These are phyloP conservation scores for Sebastes itinus DNA, from an alignment of 2,797 vertebrate genomes.

Conservation along the genomic window DNA sequence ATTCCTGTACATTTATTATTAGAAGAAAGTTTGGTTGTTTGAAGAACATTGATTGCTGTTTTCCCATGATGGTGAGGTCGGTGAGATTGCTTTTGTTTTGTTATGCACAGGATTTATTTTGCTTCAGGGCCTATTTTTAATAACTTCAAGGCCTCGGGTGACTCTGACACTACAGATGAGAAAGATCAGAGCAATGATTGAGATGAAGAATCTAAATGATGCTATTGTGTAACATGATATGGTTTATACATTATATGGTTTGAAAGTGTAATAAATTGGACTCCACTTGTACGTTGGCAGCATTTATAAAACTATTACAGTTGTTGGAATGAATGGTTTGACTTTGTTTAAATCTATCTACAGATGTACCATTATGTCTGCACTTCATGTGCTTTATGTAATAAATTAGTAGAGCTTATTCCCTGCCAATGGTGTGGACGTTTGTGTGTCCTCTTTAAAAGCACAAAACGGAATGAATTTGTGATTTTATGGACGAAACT, in stretches of 20 bases:
- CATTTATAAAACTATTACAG: not conserved
- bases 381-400: not conserved
- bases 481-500: not conserved
- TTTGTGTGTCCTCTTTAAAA: too few species aligned
- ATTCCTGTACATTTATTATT: constrained; percentile 15
- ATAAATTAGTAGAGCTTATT: not conserved
- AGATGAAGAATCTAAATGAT: not conserved
- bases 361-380: not conserved
- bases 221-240: not conserved
- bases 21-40: constrained; percentile 7
- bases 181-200: not conserved
- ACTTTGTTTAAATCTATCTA: not conserved
- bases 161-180: not conserved
- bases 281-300: not conserved
- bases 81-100: constrained; percentile 23
- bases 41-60: constrained; percentile 12
- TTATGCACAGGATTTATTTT: constrained; percentile 21
- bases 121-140: constrained; percentile 27
- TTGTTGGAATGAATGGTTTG: not conserved
- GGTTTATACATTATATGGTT: not conserved
- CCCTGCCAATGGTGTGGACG: not conserved
- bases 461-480: too few species aligned
- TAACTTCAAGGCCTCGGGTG: constrained; percentile 19
- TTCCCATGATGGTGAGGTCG: not conserved
- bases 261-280: not conserved